Base-by-base conservation (phyloP, 2,888 invertebrate genomes). In the Allophyes oxyacanthae region DNA sequence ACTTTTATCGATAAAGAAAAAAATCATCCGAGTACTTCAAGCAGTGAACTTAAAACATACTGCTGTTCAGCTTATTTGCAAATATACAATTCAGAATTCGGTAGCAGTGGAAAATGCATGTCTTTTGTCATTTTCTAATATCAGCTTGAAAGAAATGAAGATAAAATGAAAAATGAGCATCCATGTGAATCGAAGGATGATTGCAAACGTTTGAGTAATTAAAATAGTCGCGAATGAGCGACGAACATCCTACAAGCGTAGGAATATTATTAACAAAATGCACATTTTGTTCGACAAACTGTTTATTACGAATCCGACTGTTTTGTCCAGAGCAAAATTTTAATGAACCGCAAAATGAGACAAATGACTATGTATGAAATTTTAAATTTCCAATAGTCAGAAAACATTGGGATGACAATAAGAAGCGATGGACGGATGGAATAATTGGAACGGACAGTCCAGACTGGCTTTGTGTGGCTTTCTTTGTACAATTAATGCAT, bases 151-250 rank as follows among this genome's bases (percentile, higher is more conserved):
- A 45, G 2, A 9, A 30, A 58, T 65, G 30, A 25, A 43, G 11
- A 36, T 9, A 9, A 34, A 51, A 60, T 52, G 40, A 52, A 63
- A 34, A 34, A 40, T 43, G 34, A 48, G 14, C 20, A 3, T 14
- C 9, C n/a, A n/a, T 26, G 46, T 50, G 50, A 58, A 51, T 59
- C 34, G 32, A 48, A 40, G 34, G 44, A 13, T 40, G 50, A 51
- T 58, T 53, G 70, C 33, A 56, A 60, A 65, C 32, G 53, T 65
- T 61, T 68, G 46, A 65, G 50, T 61, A 60, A 60, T 68, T 60
- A 41, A 56, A 51, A 30, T 28, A 43, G 46, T 60, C 50, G 40
- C 45, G 44, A 44, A 7, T 46, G 36, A 20, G 25, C 45, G 33
- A 14, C 46, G 40, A 26, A 43, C 42, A 40, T 41, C 52, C 28